These are phyloP conservation scores for Mixornis gularis DNA, from an alignment of 2,113 vertebrate genomes.

Conservation along the genomic window DNA sequence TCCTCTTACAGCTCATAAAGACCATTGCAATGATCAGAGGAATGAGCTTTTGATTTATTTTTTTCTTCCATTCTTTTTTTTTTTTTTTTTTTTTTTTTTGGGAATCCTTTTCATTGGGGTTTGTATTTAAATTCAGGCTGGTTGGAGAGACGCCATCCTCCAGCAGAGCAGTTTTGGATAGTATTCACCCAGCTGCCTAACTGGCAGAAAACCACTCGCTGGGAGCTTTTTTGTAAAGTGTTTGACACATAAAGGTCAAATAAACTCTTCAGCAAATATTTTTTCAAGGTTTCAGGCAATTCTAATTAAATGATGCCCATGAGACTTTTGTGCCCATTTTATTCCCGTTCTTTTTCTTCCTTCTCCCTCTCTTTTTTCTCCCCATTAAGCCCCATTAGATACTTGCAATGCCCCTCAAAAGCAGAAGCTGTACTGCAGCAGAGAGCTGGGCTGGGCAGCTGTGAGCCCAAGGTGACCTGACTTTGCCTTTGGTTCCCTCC, in stretches of 20 bases:
- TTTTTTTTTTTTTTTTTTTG: background rate
- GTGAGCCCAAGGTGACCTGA: background rate
- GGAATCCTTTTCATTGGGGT: slow-evolving; percentile 12
- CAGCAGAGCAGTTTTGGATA: slow-evolving; percentile 40
- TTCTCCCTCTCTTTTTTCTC: background rate
- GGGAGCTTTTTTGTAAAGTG: background rate
- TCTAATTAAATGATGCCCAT: slow-evolving; percentile 32
- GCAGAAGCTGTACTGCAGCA: background rate
- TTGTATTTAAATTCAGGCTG: slow-evolving; percentile 30
- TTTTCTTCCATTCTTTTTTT: background rate
- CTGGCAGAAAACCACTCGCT: slow-evolving; percentile 2
- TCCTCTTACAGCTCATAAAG: background rate
- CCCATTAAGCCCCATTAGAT: background rate
- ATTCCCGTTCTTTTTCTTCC: background rate
- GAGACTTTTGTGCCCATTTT: slow-evolving; percentile 1
- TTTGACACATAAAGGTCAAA: slow-evolving; percentile 50
- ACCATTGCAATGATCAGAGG: background rate
- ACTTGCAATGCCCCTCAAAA: background rate
- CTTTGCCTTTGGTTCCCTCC: background rate
- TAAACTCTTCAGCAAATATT: slow-evolving; percentile 57
- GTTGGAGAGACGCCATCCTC: slow-evolving; percentile 40
- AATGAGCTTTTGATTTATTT: slow-evolving; percentile 25
- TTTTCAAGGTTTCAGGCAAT: slow-evolving; percentile 47
- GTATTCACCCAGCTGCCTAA: slow-evolving; percentile 47
- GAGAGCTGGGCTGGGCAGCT: background rate